Conservation (phyloP, 1,140 invertebrate species). For the Drosophila azteca region DNA sequence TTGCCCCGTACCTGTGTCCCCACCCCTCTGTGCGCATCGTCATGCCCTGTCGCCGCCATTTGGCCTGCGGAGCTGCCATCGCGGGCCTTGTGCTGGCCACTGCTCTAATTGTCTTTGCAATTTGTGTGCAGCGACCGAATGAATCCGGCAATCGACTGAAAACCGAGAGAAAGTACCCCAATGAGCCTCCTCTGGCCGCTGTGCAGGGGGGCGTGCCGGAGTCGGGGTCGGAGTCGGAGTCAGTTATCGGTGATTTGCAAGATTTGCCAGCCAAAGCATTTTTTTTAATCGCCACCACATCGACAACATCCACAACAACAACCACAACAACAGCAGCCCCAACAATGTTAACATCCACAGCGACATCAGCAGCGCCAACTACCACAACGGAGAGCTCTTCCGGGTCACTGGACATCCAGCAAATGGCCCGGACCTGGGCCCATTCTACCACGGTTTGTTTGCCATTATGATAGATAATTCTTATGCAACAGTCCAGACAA, state of each 20-base stretch:
- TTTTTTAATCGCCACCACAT: conserved; percentile 56
- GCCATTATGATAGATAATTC: conserved; percentile 13
- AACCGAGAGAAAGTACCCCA: conserved; percentile 37
- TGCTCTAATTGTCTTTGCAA: conserved; percentile 66
- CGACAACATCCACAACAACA: conserved; percentile 37
- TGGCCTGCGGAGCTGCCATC: conserved; percentile 30
- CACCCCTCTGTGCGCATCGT: conserved; percentile 5
- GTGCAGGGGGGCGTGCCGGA: not conserved
- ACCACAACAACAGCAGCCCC: conserved; percentile 43
- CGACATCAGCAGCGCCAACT: conserved; percentile 8
- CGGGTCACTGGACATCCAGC: conserved; percentile 47
- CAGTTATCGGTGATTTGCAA: conserved; percentile 40
- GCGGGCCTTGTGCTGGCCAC: conserved; percentile 46
- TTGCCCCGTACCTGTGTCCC: not conserved
- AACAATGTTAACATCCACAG: conserved; percentile 3
- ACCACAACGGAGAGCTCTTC: conserved; percentile 42
- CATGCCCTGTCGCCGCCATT: conserved; percentile 57
- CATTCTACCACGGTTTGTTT: conserved; percentile 68
- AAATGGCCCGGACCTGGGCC: conserved; percentile 6
- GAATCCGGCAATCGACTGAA: conserved; percentile 52
- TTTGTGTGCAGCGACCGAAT: conserved; percentile 49
- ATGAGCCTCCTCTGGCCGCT: not conserved
- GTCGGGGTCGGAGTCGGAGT: not conserved
- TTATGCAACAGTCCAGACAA: conserved; percentile 53
- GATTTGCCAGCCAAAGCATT: conserved; percentile 34